Evolutionary conservation across 2,888 invertebrate genomes (phyloP).

Genomic region (Notodonta dromedarius): DNA sequence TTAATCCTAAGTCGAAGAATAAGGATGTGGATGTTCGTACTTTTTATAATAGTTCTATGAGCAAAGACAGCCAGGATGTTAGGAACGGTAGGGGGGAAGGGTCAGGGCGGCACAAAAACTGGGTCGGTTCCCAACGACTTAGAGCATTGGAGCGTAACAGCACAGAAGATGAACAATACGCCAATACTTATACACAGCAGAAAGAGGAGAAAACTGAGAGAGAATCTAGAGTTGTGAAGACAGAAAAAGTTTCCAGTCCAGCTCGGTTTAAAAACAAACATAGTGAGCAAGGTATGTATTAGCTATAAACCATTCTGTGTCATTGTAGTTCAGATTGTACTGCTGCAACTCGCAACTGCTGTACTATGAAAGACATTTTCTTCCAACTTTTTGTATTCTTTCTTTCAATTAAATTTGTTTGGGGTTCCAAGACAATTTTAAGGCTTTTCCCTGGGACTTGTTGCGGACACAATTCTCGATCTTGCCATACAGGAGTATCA

Average conservation of each 20-base stretch:
- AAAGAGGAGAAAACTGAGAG: slow-evolving; percentile 55
- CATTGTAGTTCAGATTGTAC: no score
- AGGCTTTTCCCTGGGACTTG: no score
- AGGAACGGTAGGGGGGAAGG: slow-evolving; percentile 63
- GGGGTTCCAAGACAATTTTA: no score
- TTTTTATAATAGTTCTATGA: slow-evolving; percentile 72
- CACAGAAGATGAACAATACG: slow-evolving; percentile 75
- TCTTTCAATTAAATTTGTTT: no score
- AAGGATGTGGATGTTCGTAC: slow-evolving; percentile 70
- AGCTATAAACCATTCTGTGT: neutral
- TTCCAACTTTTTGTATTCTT: no score
- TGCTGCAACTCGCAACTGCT: no score
- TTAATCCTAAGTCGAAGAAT: slow-evolving; percentile 59
- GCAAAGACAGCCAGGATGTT: slow-evolving; percentile 66
- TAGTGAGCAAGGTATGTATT: slow-evolving; percentile 48
- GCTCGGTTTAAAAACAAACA: slow-evolving; percentile 52
- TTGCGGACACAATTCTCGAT: no score
- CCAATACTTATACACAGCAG: slow-evolving; percentile 61
- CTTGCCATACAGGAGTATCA: no score
- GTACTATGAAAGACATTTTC: no score
- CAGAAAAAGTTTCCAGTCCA: slow-evolving; percentile 58
- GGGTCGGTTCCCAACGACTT: slow-evolving; percentile 67
- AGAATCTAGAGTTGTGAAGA: slow-evolving; percentile 31
- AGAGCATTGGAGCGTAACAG: slow-evolving; percentile 56
- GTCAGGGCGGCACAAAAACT: slow-evolving; percentile 57